phyloP scores from a whole-genome alignment of 2,113 vertebrate species.

The Chinchilla lanigera region DNA sequence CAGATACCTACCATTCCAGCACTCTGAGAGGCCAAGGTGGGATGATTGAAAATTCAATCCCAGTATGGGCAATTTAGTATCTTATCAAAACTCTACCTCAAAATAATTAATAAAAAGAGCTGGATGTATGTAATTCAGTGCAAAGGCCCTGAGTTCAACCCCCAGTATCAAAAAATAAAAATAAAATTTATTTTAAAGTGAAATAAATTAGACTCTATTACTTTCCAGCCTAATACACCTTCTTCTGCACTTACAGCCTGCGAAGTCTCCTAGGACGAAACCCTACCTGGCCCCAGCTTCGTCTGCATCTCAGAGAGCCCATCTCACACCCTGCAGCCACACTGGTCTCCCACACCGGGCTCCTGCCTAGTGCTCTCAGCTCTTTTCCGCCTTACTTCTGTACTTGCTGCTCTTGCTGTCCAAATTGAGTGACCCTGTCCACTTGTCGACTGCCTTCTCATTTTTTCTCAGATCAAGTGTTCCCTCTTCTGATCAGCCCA shows the following conservation, averaged over 20 bases:
- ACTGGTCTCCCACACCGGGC: background rate
- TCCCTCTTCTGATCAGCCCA: background rate
- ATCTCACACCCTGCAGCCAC: background rate
- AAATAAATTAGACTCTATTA: background rate
- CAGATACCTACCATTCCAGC: background rate
- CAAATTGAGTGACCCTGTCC: background rate
- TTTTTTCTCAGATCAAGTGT: background rate
- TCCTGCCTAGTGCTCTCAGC: background rate
- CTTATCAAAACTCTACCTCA: background rate
- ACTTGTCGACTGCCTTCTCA: background rate
- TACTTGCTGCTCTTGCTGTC: background rate
- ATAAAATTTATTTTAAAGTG: background rate
- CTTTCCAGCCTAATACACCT: background rate
- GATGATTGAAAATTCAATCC: background rate
- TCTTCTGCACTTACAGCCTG: background rate
- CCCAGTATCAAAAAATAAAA: background rate
- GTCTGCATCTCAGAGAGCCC: background rate
- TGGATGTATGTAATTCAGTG: background rate
- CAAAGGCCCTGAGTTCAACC: background rate
- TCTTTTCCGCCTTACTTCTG: background rate
- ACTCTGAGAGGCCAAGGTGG: background rate
- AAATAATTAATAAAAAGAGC: background rate
- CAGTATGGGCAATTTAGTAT: background rate
- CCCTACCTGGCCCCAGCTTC: background rate
- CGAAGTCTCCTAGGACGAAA: accelerated